A percentile compares a stretch with the other conserved stretches of the same genome.
Evolutionary conservation across 2,888 invertebrate species (phyloP).

Genomic region (Hydrotaea cyrtoneurina): DNA sequence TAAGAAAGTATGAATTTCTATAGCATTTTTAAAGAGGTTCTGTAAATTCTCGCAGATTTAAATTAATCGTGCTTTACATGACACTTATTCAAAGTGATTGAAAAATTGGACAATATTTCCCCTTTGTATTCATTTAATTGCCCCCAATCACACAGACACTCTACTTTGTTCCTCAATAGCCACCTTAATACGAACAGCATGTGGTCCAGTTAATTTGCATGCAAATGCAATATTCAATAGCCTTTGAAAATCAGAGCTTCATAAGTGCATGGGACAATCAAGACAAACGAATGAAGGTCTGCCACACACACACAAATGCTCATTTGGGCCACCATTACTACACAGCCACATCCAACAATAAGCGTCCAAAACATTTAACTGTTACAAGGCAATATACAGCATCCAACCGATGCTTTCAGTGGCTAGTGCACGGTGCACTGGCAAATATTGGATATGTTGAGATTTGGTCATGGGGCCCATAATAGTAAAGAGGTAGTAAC

Average conservation of each 20-base stretch:
- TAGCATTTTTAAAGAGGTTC: no score
- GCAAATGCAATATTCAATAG: conserved; percentile 2
- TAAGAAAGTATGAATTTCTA: no score
- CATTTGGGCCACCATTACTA: neutral
- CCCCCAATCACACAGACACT: no score
- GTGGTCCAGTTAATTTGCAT: conserved; percentile 1
- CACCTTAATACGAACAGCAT: no score
- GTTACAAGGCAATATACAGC: neutral
- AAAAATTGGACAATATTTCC: no score
- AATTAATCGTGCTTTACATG: no score
- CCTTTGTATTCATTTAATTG: no score
- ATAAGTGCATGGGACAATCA: neutral
- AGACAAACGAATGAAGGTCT: neutral
- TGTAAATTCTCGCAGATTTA: no score
- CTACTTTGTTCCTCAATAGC: no score
- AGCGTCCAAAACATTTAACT: neutral
- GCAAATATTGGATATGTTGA: neutral
- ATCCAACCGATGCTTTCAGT: neutral
- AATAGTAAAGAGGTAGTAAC: neutral
- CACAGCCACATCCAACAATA: neutral
- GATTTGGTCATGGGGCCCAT: neutral
- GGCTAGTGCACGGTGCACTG: neutral
- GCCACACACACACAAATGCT: neutral
- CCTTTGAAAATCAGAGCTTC: neutral
- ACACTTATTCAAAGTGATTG: no score